phyloP scores from a whole-genome alignment of 2,888 invertebrate genomes.

The Artemia sinica region DNA sequence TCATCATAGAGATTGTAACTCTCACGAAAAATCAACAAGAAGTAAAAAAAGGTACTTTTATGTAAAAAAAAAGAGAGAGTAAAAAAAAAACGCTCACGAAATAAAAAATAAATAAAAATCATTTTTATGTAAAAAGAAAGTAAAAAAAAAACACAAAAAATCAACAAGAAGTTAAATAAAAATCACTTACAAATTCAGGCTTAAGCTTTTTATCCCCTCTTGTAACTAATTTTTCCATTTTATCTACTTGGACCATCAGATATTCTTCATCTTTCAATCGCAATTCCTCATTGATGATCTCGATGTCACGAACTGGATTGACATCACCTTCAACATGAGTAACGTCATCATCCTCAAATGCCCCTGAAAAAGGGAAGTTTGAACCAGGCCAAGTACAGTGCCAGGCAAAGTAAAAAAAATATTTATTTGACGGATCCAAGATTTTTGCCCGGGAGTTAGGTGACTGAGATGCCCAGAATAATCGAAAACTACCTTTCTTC shows the following conservation, averaged over 20 bases:
- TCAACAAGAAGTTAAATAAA: neutral
- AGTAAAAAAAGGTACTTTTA: no score
- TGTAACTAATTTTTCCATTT: conserved; percentile 60
- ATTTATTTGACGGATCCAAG: neutral
- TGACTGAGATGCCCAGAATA: no score
- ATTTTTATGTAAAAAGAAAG: neutral
- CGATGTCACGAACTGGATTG: conserved; percentile 86
- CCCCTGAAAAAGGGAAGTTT: conserved; percentile 41
- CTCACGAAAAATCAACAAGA: no score
- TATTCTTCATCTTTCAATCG: conserved; percentile 85
- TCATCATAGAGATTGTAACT: no score
- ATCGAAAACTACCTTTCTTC: no score
- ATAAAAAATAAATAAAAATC: neutral
- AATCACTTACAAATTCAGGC: conserved; percentile 67
- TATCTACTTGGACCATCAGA: conserved; percentile 60
- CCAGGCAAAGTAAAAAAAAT: neutral
- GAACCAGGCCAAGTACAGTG: neutral
- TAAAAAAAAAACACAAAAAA: conserved; percentile 4
- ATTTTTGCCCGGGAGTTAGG: no score
- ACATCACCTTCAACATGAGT: conserved; percentile 98
- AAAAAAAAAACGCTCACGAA: neutral
- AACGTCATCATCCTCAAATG: conserved; percentile 92
- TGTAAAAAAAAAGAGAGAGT: no score
- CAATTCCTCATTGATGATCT: conserved; percentile 87
- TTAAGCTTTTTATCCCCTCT: conserved; percentile 84